Evolutionary conservation across 2,113 vertebrate genomes (phyloP), one percentile per base, ranked within the genome.

Genomic region (Pseudorasbora parva): DNA sequence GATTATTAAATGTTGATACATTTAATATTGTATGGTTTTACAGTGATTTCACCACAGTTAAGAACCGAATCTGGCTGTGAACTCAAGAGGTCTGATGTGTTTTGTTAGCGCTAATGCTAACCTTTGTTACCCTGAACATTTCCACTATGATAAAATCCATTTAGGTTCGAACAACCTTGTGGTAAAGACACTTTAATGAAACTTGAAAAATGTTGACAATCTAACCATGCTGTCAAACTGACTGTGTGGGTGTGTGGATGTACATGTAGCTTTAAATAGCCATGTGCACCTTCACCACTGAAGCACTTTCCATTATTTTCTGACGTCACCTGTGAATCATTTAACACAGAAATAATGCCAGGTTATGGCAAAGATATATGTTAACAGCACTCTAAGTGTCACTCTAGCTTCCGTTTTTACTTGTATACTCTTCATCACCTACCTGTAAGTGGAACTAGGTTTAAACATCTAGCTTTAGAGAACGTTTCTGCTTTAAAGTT

Each of bases 261-360:
- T 15, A 74, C 17, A 11, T 47, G 71, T 51, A 54, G 45, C 72
- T 54, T 74, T 74, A 74, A 30, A 73, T 73, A 73, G 41, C 45
- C 47, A 6, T 10, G 23, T 27, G 47, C 1, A 11, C 72, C 4
- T 4, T 74, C 23, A 51, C 47, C 72, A 51, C 15, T 54, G 8
- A 74, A 74, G n/a, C 30, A 74, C 47, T 51, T 74, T 74, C 23
- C 72, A 74, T 74, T 51, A 51, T 8, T 51, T 30, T 74, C 45
- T 51, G 8, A 51, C 23, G 1, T 73, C 71, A 19, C 23, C 15
- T 21, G 8, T 74, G 45, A 74, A 54, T 74, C 47, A 74, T 74
- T 30, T 49, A 74, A 51, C 45, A 49, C 2, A 74, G 8, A 51
- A 72, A 72, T 72, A 25, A 72, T 23, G 64, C 33, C 17, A 5